Evolutionary conservation across 2,888 invertebrate species (phyloP), one percentile per base, ranked within the genome.

Genomic region (Cremastinae sp.): DNA sequence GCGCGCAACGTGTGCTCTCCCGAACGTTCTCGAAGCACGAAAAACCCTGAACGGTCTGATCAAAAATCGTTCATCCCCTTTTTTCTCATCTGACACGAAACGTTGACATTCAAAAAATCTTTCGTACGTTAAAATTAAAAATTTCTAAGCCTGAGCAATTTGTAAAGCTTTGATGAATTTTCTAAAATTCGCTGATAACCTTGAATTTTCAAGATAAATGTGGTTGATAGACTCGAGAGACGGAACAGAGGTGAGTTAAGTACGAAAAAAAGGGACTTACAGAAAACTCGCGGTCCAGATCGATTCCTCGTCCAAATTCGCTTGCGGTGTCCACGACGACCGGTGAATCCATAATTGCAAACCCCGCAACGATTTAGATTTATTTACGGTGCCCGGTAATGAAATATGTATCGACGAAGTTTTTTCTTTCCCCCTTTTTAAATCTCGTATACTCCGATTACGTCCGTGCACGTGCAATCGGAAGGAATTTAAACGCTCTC

Each of bases 281-380:
- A 85, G 91, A 91, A 88, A 90, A 89, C 79, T 84, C 87, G 80
- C 84, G 83, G 81, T 88, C 88, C 86, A 88, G 82, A 86, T 89
- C 86, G 81, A 87, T 90, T 81, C 91, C 91, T 86, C 91, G 91
- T 88, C 88, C 89, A 82, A 92, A 92, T 87, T 92, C 92, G 83
- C 92, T 91, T 83, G 92, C 92, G 86, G 91, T 91, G 90, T 92
- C 93, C 90, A 93, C 85, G 88, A 93, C 92, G 90, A 92, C 91
- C 85, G 92, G 92, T 78, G 92, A 92, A 90, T 92, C 92, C 92
- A 92, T 92, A 83, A 81, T 86, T 78, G 79, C 80, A 80, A 83
- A 80, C 69, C 78, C 78, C 64, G 51, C 56, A 53, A 7, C 28
- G 28, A 20, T 76, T 51, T 64, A 22, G 56, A n/a, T 70, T 47